Base-by-base conservation (phyloP, 2,797 vertebrate species). In the Enteromius paludinosus region DNA sequence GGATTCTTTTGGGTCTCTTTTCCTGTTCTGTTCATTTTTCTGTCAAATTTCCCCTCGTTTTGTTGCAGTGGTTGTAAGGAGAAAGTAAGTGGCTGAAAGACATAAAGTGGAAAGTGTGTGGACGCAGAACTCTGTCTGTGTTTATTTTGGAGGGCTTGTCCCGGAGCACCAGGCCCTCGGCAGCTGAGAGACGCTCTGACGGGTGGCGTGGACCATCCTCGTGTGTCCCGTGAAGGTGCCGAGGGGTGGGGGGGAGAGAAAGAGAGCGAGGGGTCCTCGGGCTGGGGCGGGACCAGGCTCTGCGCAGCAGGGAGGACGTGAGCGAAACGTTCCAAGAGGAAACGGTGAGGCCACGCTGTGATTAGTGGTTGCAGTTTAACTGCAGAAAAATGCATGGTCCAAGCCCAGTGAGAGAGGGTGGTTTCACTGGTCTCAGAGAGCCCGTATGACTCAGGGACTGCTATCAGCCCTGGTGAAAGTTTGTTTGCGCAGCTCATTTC, bases 311-410 rank as follows among this genome's bases (percentile, higher is more conserved):
- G 78, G 88, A 90, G 88, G 91, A 87, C 66, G 72, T 78, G 88
- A 92, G 89, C 84, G 89, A 92, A 90, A 87, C 87, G 86, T 87
- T 91, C 83, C 81, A 88, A 90, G 90, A 94, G 93, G 94, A 94
- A 94, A 92, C 90, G 76, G 90, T 86, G 89, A 91, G 91, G 91
- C 91, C 62, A 87, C 85, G 89, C 91, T 91, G 92, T 91, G 92
- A 95, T 95, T 94, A 94, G 94, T 93, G 94, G 94, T 95, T 94
- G 93, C 91, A 92, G 92, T 94, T 95, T 95, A 94, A 95, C 94
- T 92, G 92, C 73, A 92, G 92, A 95, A 93, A 92, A 94, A 95
- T 95, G 93, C 91, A 89, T 84, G 88, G 90, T 90, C 90, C 85
- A 91, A 90, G 91, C 86, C 84, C 81, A 87, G 90, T 85, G 86